Evolutionary conservation across 2,113 vertebrate species (phyloP).

Genomic region (Oncorhynchus gorbuscha): DNA sequence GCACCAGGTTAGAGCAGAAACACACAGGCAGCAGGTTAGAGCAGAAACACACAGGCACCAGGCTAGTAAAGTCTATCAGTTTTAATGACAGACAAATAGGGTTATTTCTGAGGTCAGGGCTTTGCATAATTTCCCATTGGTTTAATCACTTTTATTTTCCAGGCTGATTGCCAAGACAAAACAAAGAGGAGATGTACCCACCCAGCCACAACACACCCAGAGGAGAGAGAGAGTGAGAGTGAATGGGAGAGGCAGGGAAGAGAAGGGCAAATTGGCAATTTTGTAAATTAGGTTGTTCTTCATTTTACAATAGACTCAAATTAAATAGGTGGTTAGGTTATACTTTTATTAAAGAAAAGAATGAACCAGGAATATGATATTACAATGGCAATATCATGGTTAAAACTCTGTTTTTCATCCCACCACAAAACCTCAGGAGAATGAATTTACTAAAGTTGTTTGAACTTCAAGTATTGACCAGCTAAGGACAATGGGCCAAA

Average conservation of each 20-base stretch:
- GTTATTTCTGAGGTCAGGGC: constrained; percentile 31
- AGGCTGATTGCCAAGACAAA: constrained; percentile 38
- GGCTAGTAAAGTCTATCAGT: not conserved
- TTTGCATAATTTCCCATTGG: constrained; percentile 27
- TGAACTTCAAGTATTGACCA: too few relatives aligned
- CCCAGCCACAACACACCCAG: constrained; percentile 32
- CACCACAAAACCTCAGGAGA: too few relatives aligned
- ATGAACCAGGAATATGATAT: too few relatives aligned
- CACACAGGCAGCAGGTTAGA: too few relatives aligned
- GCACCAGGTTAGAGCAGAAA: too few relatives aligned
- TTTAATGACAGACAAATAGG: constrained; percentile 1
- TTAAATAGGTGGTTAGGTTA: not conserved
- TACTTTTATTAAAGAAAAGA: not conserved
- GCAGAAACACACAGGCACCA: too few relatives aligned
- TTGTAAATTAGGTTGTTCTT: too few relatives aligned
- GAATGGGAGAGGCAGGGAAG: not conserved
- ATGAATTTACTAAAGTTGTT: too few relatives aligned
- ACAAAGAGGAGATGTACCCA: constrained; percentile 50
- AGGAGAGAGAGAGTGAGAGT: not conserved
- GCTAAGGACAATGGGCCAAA: too few relatives aligned
- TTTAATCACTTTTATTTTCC: constrained; percentile 45
- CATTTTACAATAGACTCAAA: not conserved
- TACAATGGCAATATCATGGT: not conserved
- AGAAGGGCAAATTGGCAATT: too few relatives aligned
- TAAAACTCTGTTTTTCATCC: not conserved